Conservation (phyloP, 2,888 invertebrate genomes). For the Drosophila macrospina region DNA sequence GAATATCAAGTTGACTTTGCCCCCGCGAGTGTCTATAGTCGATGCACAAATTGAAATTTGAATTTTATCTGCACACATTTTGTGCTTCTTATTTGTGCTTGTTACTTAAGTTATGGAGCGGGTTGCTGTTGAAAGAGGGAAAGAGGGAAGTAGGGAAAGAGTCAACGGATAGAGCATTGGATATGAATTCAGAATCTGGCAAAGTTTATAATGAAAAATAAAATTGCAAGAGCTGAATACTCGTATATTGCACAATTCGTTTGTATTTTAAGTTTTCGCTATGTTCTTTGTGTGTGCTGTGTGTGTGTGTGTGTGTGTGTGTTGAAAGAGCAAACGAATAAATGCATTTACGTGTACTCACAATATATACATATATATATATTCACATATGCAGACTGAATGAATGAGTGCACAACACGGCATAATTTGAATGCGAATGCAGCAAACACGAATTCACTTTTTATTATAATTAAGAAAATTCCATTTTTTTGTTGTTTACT, state of each 20-base stretch:
- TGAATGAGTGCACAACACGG: conserved; percentile 54
- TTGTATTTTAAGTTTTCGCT: conserved; percentile 58
- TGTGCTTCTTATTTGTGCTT: conserved; percentile 66
- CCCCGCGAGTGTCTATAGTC: conserved; percentile 5
- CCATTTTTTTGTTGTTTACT: too few species aligned
- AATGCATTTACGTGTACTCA: conserved; percentile 50
- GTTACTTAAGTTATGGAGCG: conserved; percentile 38
- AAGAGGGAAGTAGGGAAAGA: too few species aligned
- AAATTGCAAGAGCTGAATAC: conserved; percentile 51
- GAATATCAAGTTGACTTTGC: neutral
- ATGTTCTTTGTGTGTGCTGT: conserved; percentile 37
- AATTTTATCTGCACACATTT: conserved; percentile 74
- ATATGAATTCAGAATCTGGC: conserved; percentile 48
- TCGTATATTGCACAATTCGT: conserved; percentile 61
- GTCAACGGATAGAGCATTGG: neutral
- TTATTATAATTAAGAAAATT: conserved; percentile 51
- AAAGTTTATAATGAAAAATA: conserved; percentile 41
- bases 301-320: neutral
- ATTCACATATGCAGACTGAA: too few species aligned
- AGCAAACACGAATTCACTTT: conserved; percentile 37
- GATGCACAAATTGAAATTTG: conserved; percentile 73
- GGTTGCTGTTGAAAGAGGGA: too few species aligned
- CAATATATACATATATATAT: conserved; percentile 21
- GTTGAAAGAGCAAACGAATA: conserved; percentile 52
- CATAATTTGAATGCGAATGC: conserved; percentile 35